phyloP scores from a whole-genome alignment of 2,797 vertebrate genomes.

The Hylomyscus alleni region DNA sequence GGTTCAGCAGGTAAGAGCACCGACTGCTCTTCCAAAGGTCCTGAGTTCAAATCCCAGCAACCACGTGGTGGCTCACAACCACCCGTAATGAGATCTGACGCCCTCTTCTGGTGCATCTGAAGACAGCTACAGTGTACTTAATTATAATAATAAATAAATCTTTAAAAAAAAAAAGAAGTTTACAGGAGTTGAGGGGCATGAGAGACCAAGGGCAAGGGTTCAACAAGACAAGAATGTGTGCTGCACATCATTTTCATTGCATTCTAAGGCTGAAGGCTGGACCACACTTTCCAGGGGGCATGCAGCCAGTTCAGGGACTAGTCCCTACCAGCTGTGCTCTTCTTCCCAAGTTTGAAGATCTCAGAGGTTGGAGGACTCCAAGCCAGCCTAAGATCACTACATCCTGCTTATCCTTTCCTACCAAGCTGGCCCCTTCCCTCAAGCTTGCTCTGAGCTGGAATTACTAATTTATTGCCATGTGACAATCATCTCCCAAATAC shows the following conservation, averaged over 20 bases:
- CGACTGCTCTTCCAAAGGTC: too few species aligned
- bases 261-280: not conserved
- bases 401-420: not conserved
- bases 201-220: not conserved
- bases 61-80: too few species aligned
- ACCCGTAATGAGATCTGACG: too few species aligned
- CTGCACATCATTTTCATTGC: not conserved
- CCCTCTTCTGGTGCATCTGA: too few species aligned
- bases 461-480: not conserved
- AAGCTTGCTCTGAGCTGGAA: not conserved
- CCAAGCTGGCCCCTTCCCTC: not conserved
- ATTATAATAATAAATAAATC: too few species aligned
- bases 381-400: not conserved
- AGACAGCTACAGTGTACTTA: too few species aligned
- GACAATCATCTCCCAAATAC: not conserved
- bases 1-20: too few species aligned
- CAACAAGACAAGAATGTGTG: not conserved
- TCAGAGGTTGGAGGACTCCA: not conserved
- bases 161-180: too few species aligned
- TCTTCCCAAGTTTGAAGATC: not conserved
- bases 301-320: not conserved
- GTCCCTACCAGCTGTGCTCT: not conserved
- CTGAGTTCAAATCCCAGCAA: too few species aligned
- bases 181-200: not conserved
- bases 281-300: not conserved